phyloP scores from a whole-genome alignment of 2,888 invertebrate species.

The Mythimna loreyi region DNA sequence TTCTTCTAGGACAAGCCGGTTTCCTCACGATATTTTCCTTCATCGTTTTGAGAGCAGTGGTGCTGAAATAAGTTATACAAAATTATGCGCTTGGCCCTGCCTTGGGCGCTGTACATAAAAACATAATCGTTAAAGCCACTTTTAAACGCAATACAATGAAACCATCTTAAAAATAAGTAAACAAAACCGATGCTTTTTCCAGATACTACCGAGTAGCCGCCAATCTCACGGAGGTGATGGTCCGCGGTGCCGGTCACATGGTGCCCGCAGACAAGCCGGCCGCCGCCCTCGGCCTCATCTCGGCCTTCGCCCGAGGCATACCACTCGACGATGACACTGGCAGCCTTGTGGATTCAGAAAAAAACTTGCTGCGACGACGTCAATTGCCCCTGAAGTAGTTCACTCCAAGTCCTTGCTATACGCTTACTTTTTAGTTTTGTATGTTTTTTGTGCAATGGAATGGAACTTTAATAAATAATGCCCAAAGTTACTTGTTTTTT shows the following conservation, averaged over 20 bases:
- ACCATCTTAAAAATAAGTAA: neutral
- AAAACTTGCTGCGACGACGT: conserved; percentile 76
- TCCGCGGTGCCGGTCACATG: conserved; percentile 93
- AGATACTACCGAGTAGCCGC: conserved; percentile 91
- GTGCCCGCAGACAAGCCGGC: conserved; percentile 92
- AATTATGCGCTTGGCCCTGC: too few species aligned
- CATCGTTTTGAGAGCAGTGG: too few species aligned
- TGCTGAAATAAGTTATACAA: too few species aligned
- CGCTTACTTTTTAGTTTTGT: conserved; percentile 43
- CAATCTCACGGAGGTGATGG: conserved; percentile 91
- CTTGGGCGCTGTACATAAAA: too few species aligned
- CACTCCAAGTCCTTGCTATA: conserved; percentile 23
- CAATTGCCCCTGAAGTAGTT: conserved; percentile 67
- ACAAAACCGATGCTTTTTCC: conserved; percentile 21
- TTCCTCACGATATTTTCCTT: too few species aligned
- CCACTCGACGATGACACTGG: conserved; percentile 80
- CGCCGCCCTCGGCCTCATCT: conserved; percentile 91
- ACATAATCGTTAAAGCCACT: too few species aligned
- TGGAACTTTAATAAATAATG: conserved; percentile 42
- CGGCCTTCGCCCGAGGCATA: conserved; percentile 90
- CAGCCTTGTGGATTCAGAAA: conserved; percentile 76
- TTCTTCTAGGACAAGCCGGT: too few species aligned
- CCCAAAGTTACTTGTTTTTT: conserved; percentile 6
- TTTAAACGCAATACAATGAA: neutral
- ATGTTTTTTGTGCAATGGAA: conserved; percentile 45